A percentile compares a stretch with the other conserved stretches of the same genome.
These are phyloP conservation scores for Glossophaga mutica DNA, from an alignment of 2,797 vertebrate genomes.

Conservation along the genomic window DNA sequence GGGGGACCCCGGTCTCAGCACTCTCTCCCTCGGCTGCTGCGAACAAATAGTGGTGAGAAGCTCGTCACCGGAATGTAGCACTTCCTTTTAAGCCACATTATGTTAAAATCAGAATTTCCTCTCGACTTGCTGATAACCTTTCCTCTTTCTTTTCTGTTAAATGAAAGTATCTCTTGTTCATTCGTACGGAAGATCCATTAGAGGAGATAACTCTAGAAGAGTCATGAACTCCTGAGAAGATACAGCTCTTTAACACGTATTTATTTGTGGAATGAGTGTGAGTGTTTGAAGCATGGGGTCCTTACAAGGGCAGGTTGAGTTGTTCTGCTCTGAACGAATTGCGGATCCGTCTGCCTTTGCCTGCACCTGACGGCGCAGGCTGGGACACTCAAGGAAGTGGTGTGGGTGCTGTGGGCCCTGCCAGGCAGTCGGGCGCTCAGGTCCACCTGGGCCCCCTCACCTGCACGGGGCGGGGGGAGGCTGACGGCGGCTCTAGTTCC, in stretches of 20 bases:
- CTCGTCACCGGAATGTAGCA: neutral
- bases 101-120: neutral
- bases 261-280: constrained; percentile 60
- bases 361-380: neutral
- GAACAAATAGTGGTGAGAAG: neutral
- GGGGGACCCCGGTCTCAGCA: accelerated
- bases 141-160: constrained; percentile 34
- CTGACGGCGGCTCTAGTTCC: neutral
- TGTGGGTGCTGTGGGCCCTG: no score
- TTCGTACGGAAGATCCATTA: constrained; percentile 26
- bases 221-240: constrained; percentile 20
- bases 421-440: no score
- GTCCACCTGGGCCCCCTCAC: neutral
- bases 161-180: constrained; percentile 32
- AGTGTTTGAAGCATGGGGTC: constrained; percentile 49
- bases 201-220: constrained; percentile 24
- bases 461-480: neutral
- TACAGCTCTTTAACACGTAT: constrained; percentile 35
- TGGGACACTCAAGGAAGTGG: neutral
- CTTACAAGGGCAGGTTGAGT: neutral
- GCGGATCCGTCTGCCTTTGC: constrained; percentile 33
- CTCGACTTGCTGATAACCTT: neutral
- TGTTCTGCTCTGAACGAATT: neutral
- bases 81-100: neutral
- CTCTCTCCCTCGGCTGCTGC: neutral